Evolutionary conservation across 2,888 invertebrate genomes (phyloP), one percentile per base, ranked within the genome.

Genomic region (Parnassius orleans): DNA sequence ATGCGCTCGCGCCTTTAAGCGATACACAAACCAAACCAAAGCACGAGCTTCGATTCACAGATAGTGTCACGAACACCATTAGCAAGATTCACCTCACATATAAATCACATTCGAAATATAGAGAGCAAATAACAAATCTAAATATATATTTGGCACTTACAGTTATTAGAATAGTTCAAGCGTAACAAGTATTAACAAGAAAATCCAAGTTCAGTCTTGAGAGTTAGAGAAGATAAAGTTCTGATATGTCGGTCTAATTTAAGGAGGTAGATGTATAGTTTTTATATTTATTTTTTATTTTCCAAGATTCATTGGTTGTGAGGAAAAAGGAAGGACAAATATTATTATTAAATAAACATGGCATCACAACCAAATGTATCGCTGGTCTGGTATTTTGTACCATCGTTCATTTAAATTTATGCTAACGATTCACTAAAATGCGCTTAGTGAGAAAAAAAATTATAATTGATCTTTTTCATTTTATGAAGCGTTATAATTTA

Each of bases 1-100:
- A 90, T 86, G 83, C 87, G 84, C 88, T 84, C 83, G 84, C 90
- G 81, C 88, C 80, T 48, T 79, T 83, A 80, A 83, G 81, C 86
- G 79, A 81, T 78, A 80, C 83, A 83, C 84, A 79, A 69, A 73
- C 67, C 68, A 69, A 69, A 71, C 71, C 60, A 67, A 47, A 69
- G 67, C 70, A 57, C 70, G 67, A 70, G 66, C 70, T 65, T 67
- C 68, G 71, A 66, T 70, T 60, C 71, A 69, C 71, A 64, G 68
- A 66, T 68, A 63, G 69, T 50, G 46, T 33, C 52, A 56, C 66
- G 64, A 64, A 65, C 69, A 70, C 69, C 70, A 71, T 70, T 68
- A 70, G 68, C 56, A 52, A 61, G 54, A 53, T 63, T 62, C 66
- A 66, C 62, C 52, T 57, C 58, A 62, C 44, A 44, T 10, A 14